A percentile compares a stretch with the other conserved stretches of the same genome.
Conservation (phyloP, 2,113 vertebrate species). For the Cercocebus atys region DNA sequence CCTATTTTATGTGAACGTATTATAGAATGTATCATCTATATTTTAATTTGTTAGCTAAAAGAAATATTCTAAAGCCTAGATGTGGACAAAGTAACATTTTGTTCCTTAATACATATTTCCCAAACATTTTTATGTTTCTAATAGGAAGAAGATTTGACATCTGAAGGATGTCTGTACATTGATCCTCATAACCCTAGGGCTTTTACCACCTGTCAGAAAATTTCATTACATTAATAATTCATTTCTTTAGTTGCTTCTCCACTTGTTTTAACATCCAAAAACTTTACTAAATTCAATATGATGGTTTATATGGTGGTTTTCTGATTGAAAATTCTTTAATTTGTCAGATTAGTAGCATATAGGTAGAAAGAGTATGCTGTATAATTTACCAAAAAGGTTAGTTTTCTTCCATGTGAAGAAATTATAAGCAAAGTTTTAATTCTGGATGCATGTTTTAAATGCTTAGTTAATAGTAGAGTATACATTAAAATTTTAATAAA, state of each 20-base stretch:
- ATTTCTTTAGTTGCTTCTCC: not conserved
- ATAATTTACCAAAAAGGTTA: not conserved
- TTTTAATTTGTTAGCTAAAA: not conserved
- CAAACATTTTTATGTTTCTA: not conserved
- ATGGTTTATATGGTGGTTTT: not conserved
- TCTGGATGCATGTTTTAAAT: not conserved
- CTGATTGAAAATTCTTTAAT: not conserved
- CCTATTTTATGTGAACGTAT: not conserved
- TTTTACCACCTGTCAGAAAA: constrained; percentile 3
- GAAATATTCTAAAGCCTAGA: not conserved
- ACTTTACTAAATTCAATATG: not conserved
- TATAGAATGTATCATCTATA: not conserved
- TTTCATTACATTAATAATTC: constrained; percentile 29
- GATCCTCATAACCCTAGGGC: not conserved
- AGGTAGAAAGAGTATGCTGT: not conserved
- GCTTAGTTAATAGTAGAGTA: not conserved
- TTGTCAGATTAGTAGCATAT: not conserved
- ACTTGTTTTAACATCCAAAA: not conserved
- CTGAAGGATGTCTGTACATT: not conserved
- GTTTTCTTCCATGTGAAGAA: not conserved
- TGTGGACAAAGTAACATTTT: not conserved
- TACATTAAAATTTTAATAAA: not conserved
- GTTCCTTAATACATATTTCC: not conserved
- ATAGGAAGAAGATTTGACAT: not conserved
- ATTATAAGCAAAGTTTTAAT: not conserved